Percentiles rank a stretch among this genome's conserved stretches.
These are phyloP conservation scores for Meliscaeva auricollis DNA, from an alignment of 2,888 invertebrate genomes.

Conservation along the genomic window DNA sequence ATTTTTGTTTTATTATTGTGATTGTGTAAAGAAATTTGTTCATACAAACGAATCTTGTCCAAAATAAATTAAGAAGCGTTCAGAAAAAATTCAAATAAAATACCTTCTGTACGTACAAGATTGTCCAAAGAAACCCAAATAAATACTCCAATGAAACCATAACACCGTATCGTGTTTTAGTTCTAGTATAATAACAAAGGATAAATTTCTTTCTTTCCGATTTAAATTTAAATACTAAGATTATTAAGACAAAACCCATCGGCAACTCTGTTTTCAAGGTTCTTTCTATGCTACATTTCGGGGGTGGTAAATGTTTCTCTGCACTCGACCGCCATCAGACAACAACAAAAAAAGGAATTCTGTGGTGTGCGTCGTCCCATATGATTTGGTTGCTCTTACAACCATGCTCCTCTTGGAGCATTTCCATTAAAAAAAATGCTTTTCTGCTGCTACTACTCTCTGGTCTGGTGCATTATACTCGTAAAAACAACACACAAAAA, in stretches of 20 bases:
- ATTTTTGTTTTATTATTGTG: too few relatives aligned
- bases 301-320: background rate
- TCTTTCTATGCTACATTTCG: slow-evolving; percentile 27
- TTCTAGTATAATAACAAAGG: too few relatives aligned
- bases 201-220: too few relatives aligned
- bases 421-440: background rate
- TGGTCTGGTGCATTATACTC: slow-evolving; percentile 47
- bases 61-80: too few relatives aligned
- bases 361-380: slow-evolving; percentile 16
- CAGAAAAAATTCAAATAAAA: too few relatives aligned
- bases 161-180: too few relatives aligned
- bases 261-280: slow-evolving; percentile 60
- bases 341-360: slow-evolving; percentile 3
- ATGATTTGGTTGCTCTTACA: slow-evolving; percentile 27
- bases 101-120: too few relatives aligned
- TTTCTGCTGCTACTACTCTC: slow-evolving; percentile 15
- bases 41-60: too few relatives aligned
- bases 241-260: background rate
- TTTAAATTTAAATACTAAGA: too few relatives aligned
- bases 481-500: slow-evolving; percentile 3
- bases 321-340: slow-evolving; percentile 3
- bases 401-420: slow-evolving; percentile 23
- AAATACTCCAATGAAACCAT: too few relatives aligned
- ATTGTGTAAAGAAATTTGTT: too few relatives aligned
- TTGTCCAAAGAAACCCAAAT: too few relatives aligned